Evolutionary conservation across 2,113 vertebrate species (phyloP).

Genomic region (Notothenia rossii): DNA sequence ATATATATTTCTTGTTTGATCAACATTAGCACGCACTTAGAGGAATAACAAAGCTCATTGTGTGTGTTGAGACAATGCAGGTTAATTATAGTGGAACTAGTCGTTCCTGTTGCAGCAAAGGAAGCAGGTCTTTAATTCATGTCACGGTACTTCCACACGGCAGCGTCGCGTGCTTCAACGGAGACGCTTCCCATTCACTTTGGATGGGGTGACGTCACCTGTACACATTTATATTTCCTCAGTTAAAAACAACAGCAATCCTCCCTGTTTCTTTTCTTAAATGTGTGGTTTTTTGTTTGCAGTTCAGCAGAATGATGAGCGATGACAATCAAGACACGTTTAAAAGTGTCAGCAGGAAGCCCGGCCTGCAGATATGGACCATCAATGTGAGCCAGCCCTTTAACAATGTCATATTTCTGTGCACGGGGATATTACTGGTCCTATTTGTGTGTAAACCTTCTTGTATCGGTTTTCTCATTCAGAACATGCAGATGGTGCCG

Average conservation of each 20-base stretch:
- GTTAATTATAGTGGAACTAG: constrained; percentile 70
- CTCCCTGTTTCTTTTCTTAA: neutral
- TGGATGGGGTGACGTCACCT: neutral
- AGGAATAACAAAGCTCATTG: constrained; percentile 37
- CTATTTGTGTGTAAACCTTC: neutral
- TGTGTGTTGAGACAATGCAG: neutral
- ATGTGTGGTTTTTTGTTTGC: constrained; percentile 54
- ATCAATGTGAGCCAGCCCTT: constrained; percentile 87
- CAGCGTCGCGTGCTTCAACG: too few species aligned
- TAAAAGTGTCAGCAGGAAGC: constrained; percentile 79
- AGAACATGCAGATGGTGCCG: constrained; percentile 92
- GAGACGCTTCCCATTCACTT: too few species aligned
- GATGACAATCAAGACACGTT: constrained; percentile 66
- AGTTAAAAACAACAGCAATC: neutral
- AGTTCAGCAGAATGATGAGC: constrained; percentile 85
- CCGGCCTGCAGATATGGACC: constrained; percentile 93
- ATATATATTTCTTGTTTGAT: neutral
- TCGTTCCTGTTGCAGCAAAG: constrained; percentile 65
- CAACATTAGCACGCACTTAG: too few species aligned
- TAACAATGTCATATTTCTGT: neutral
- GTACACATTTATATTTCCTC: neutral
- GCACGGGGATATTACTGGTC: neutral
- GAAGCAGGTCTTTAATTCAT: neutral
- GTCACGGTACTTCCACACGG: too few species aligned
- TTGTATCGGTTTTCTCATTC: constrained; percentile 3